These are phyloP conservation scores for Neostethus bicornis DNA, from an alignment of 2,797 vertebrate species.

Conservation along the genomic window DNA sequence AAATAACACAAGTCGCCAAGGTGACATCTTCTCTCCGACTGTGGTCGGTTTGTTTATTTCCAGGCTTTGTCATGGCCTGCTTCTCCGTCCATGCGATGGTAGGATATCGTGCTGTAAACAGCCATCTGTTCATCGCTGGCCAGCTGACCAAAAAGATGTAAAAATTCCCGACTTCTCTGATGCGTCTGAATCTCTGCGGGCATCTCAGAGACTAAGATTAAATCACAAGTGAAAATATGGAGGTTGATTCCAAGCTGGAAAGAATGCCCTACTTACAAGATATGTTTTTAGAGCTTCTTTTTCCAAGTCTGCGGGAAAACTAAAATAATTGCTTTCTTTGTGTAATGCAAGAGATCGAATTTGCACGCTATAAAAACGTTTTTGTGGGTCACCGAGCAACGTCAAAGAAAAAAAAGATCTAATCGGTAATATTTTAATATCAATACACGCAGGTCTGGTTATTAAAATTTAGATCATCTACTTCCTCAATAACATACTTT, in stretches of 20 bases:
- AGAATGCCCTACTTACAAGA: background rate
- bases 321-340: no score
- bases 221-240: conserved; percentile 4
- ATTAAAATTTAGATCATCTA: no score
- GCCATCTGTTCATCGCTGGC: conserved; percentile 30
- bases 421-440: no score
- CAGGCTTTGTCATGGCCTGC: conserved; percentile 47
- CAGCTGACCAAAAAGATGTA: conserved; percentile 26
- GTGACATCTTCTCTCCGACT: conserved; percentile 20
- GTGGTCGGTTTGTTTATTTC: conserved; percentile 53
- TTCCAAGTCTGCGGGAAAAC: no score
- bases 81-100: conserved; percentile 25
- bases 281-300: no score
- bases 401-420: no score
- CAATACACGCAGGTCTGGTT: no score
- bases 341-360: no score
- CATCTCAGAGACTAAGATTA: conserved; percentile 8
- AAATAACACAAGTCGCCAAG: conserved; percentile 46
- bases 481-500: no score
- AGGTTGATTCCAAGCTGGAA: background rate
- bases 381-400: no score
- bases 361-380: no score
- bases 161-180: conserved; percentile 1
- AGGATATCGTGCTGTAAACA: conserved; percentile 23
- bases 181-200: conserved; percentile 13